phyloP scores from a whole-genome alignment of 1,140 invertebrate species.

The Bicyclus anynana region DNA sequence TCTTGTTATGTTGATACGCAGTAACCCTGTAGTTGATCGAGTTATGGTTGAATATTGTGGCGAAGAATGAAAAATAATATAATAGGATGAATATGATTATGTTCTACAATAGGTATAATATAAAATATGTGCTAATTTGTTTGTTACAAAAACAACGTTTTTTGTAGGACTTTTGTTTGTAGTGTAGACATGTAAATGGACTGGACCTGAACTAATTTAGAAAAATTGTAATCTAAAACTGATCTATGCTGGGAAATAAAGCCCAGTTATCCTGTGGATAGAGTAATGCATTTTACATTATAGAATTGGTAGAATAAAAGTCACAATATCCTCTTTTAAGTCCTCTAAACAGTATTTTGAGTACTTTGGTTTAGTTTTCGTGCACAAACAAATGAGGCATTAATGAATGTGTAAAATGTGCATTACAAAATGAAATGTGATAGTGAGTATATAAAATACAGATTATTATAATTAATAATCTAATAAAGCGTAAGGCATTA shows the following conservation, averaged over 20 bases:
- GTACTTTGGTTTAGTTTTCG: neutral
- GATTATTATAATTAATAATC: slow-evolving; percentile 22
- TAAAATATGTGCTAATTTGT: neutral
- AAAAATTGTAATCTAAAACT: too few species aligned
- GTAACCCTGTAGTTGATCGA: neutral
- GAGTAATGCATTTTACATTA: too few species aligned
- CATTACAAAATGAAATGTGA: slow-evolving; percentile 53
- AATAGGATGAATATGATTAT: neutral
- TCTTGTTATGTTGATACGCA: neutral
- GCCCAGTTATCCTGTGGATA: too few species aligned
- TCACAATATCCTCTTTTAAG: neutral
- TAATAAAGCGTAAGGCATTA: slow-evolving; percentile 69
- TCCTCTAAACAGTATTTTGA: neutral
- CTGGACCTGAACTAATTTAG: too few species aligned
- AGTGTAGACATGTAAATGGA: too few species aligned
- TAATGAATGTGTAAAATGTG: slow-evolving; percentile 34
- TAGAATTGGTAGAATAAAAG: too few species aligned
- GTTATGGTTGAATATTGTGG: neutral
- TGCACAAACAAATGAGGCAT: neutral
- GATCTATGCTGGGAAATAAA: too few species aligned
- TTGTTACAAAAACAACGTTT: neutral
- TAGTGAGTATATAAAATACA: slow-evolving; percentile 37
- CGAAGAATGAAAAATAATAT: neutral
- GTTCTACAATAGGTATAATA: neutral
- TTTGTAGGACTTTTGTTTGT: too few species aligned